A percentile compares a stretch with the other conserved stretches of the same genome.
Conservation (phyloP, 2,797 vertebrate species). For the Zenarchopterus dispar region DNA sequence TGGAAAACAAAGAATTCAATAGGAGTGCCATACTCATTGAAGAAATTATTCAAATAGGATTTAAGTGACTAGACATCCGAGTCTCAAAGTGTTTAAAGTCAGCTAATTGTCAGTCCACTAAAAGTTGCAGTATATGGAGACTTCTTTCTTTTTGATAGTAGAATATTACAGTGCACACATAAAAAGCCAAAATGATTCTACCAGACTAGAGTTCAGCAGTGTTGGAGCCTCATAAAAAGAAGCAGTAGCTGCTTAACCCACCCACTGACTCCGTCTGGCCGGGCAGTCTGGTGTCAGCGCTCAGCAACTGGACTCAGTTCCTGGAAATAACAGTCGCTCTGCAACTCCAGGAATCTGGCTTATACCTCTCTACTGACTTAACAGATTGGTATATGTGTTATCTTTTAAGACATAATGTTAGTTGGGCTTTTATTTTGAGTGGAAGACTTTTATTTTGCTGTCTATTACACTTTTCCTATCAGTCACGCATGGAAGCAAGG, state of each 20-base stretch:
- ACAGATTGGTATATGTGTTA: not conserved
- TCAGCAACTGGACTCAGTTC: slow-evolving; percentile 28
- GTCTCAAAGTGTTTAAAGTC: slow-evolving; percentile 24
- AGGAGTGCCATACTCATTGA: slow-evolving; percentile 17
- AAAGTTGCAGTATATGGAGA: slow-evolving; percentile 38
- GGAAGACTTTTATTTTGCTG: too few relatives aligned
- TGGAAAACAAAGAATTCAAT: slow-evolving; percentile 42
- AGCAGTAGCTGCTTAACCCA: slow-evolving; percentile 52
- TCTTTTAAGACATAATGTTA: too few relatives aligned
- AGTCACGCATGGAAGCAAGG: too few relatives aligned
- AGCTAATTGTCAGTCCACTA: slow-evolving; percentile 52
- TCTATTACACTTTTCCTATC: too few relatives aligned
- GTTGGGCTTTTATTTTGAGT: too few relatives aligned
- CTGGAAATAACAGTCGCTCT: slow-evolving; percentile 15
- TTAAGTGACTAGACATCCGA: slow-evolving; percentile 39
- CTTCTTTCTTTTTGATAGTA: slow-evolving; percentile 37
- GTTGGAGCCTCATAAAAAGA: slow-evolving; percentile 58
- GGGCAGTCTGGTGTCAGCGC: slow-evolving; percentile 59
- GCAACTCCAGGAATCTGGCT: not conserved
- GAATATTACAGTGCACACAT: slow-evolving; percentile 45
- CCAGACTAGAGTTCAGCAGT: slow-evolving; percentile 52
- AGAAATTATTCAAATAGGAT: slow-evolving; percentile 14
- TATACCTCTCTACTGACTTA: not conserved
- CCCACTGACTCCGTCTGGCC: slow-evolving; percentile 46
- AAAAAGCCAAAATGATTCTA: slow-evolving; percentile 50